Evolutionary conservation across 2,113 vertebrate genomes (phyloP).

Genomic region (Xenotilapia caudafasciata): DNA sequence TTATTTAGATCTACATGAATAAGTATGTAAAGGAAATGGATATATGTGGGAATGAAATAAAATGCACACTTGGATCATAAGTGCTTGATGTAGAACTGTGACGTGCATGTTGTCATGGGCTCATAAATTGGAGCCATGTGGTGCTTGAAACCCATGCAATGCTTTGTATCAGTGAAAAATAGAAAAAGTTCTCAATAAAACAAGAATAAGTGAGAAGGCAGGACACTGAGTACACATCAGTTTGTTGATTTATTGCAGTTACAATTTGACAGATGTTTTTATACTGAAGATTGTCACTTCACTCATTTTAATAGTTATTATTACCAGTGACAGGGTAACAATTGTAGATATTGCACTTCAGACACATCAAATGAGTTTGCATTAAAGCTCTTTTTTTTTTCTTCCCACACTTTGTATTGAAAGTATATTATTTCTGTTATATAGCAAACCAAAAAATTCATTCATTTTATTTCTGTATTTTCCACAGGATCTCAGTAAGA

Average conservation of each 20-base stretch:
- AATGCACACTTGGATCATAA: background rate
- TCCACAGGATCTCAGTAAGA: background rate
- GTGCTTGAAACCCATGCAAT: background rate
- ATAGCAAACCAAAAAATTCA: background rate
- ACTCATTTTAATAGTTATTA: background rate
- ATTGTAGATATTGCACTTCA: background rate
- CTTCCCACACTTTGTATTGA: background rate
- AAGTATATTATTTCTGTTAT: background rate
- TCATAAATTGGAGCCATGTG: background rate
- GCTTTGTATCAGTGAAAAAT: background rate
- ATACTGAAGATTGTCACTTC: background rate
- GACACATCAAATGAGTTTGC: background rate
- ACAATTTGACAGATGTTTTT: background rate
- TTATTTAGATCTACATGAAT: background rate
- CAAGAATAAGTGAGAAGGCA: background rate
- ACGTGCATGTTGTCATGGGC: background rate
- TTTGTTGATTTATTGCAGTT: slow-evolving; percentile 30
- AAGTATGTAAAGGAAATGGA: background rate
- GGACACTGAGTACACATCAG: background rate
- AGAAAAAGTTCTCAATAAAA: background rate
- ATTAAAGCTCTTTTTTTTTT: background rate
- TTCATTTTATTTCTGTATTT: background rate
- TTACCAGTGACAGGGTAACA: background rate
- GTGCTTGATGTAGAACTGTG: background rate
- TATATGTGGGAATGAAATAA: slow-evolving; percentile 28